A percentile compares a stretch with the other conserved stretches of the same genome.
phyloP scores from a whole-genome alignment of 2,797 vertebrate genomes.

The Gymnoscopelus microlampas region DNA sequence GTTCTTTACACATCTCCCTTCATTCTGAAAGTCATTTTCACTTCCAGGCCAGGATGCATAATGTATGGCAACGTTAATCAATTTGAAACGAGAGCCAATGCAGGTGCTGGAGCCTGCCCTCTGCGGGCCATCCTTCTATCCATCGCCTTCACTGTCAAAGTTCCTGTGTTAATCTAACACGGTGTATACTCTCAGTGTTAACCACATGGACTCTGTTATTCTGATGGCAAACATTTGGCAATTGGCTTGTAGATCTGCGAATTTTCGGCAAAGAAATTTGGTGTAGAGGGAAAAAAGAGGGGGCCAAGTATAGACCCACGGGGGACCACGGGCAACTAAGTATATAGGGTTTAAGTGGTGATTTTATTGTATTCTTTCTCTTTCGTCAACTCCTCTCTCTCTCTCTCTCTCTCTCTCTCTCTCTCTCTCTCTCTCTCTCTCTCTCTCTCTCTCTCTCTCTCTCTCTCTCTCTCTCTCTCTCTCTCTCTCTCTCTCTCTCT shows the following conservation, averaged over 20 bases:
- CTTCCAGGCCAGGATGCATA: slow-evolving; percentile 55
- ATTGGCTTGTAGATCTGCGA: too few species aligned
- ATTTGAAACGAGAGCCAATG: slow-evolving; percentile 27
- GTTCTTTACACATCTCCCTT: slow-evolving; percentile 50
- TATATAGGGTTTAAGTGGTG: too few species aligned
- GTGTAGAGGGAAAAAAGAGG: too few species aligned
- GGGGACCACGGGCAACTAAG: too few species aligned
- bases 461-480: background rate
- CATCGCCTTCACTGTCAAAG: too few species aligned
- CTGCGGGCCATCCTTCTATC: slow-evolving; percentile 35
- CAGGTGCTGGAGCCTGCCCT: slow-evolving; percentile 50
- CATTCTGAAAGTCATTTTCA: slow-evolving; percentile 65
- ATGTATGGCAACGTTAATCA: slow-evolving; percentile 67
- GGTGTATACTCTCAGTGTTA: too few species aligned
- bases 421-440: slow-evolving; percentile 7
- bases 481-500: background rate
- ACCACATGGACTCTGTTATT: too few species aligned
- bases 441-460: slow-evolving; percentile 1
- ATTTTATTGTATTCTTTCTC: background rate
- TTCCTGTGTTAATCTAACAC: too few species aligned
- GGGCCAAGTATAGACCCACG: too few species aligned
- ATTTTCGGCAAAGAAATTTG: too few species aligned
- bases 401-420: background rate
- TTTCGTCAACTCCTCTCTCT: slow-evolving; percentile 10
- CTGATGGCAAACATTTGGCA: too few species aligned